Conservation (phyloP, 2,797 vertebrate species). For the Diglossa cyanea region DNA sequence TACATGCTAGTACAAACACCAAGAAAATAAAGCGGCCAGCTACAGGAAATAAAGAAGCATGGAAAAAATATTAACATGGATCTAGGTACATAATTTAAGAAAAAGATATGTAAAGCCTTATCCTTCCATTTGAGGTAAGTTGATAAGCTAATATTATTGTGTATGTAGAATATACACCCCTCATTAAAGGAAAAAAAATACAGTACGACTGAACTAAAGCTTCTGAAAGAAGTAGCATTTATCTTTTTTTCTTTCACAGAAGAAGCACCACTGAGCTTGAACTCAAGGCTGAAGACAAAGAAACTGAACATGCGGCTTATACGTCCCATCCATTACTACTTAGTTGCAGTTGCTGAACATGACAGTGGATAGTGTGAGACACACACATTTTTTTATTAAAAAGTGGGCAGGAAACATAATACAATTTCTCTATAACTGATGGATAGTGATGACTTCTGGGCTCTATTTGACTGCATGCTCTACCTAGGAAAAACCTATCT, state of each 20-base stretch:
- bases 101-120: background rate
- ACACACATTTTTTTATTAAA: background rate
- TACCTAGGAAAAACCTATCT: background rate
- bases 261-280: background rate
- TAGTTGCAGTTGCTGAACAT: background rate
- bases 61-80: background rate
- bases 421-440: background rate
- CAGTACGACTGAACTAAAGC: background rate
- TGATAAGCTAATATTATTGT: background rate
- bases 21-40: conserved; percentile 11
- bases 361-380: background rate
- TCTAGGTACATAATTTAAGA: background rate
- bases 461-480: background rate
- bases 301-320: background rate
- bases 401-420: background rate
- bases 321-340: background rate
- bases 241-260: background rate
- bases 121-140: background rate
- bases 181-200: background rate
- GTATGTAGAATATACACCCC: background rate
- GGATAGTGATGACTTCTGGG: background rate
- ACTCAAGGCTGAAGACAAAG: background rate
- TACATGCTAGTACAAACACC: background rate
- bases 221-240: background rate
- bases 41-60: background rate